Evolutionary conservation across 2,113 vertebrate species (phyloP).

Genomic region (Suncus etruscus): DNA sequence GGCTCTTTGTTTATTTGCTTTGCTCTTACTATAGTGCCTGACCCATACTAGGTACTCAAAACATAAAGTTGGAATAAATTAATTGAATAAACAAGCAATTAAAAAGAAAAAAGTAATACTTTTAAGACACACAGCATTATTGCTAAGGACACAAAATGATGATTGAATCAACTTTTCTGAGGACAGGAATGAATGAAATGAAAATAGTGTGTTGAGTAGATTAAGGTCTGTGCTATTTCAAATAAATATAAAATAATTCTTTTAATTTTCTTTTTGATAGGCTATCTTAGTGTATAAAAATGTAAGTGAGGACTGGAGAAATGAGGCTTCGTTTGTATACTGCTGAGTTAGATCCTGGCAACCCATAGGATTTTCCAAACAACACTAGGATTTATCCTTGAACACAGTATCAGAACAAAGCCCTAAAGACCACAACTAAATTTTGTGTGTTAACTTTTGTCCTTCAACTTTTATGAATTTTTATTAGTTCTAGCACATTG

Average conservation of each 20-base stretch:
- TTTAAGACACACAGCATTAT: neutral
- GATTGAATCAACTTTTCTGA: neutral
- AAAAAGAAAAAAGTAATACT: neutral
- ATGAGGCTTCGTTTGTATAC: too few species aligned
- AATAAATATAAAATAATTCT: too few species aligned
- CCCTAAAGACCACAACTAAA: too few species aligned
- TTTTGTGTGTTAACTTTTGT: neutral
- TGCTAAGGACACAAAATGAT: neutral
- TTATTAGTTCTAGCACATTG: neutral
- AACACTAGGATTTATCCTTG: too few species aligned
- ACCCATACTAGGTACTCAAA: neutral
- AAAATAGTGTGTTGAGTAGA: neutral
- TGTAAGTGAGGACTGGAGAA: too few species aligned
- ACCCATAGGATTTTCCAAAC: too few species aligned
- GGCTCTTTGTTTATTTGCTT: neutral
- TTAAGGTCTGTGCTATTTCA: too few species aligned
- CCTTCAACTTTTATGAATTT: neutral
- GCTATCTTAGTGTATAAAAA: too few species aligned
- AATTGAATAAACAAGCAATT: neutral
- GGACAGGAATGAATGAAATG: neutral
- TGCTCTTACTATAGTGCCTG: neutral
- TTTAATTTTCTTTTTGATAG: too few species aligned
- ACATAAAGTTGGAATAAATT: neutral
- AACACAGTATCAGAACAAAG: too few species aligned
- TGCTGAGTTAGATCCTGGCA: too few species aligned